phyloP scores from a whole-genome alignment of 2,113 vertebrate genomes.

The Oreochromis aureus region DNA sequence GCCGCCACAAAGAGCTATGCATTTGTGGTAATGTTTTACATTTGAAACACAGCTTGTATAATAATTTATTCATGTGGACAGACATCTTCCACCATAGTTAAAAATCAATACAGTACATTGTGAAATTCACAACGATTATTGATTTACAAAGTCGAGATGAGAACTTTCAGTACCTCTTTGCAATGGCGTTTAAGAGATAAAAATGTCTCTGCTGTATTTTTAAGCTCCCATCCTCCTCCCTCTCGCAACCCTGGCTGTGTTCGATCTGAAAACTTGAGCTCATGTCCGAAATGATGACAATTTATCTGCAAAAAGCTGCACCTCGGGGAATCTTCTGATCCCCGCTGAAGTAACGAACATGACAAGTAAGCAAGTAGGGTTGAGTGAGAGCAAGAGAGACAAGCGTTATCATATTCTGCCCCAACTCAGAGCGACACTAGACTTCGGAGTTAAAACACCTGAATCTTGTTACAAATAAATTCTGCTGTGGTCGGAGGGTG shows the following conservation, averaged over 20 bases:
- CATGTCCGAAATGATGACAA: fast-evolving
- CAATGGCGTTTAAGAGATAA: not conserved
- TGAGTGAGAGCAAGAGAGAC: not conserved
- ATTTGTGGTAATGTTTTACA: not conserved
- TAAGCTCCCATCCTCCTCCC: not conserved
- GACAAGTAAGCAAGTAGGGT: not conserved
- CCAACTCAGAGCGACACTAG: not conserved
- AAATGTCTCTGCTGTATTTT: not conserved
- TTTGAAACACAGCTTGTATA: not conserved
- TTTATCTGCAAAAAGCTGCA: not conserved
- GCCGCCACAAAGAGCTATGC: not conserved
- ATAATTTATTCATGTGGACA: not conserved
- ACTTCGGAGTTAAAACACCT: not conserved
- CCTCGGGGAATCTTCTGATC: not conserved
- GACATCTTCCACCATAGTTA: not conserved
- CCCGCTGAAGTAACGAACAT: not conserved
- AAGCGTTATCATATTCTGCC: not conserved
- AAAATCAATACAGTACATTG: not conserved
- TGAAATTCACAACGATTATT: not conserved
- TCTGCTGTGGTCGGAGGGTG: not conserved
- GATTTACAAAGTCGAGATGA: not conserved
- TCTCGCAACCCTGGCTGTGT: not conserved
- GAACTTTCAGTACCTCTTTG: not conserved
- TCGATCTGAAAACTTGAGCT: not conserved
- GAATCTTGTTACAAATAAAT: not conserved